Percentiles rank a stretch among this genome's conserved stretches.
These are phyloP conservation scores for Amazona vittata DNA, from an alignment of 2,113 vertebrate genomes.

Conservation along the genomic window DNA sequence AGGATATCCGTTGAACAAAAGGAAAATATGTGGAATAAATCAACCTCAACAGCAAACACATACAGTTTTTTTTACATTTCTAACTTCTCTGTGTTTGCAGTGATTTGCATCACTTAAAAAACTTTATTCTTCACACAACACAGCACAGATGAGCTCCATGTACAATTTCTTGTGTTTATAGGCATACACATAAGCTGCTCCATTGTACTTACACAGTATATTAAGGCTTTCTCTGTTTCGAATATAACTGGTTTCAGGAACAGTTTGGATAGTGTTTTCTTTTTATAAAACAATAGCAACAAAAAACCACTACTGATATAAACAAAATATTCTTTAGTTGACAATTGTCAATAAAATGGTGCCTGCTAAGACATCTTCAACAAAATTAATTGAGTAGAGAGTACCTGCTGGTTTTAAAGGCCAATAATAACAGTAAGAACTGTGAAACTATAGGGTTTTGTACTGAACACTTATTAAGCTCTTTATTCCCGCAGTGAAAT, in stretches of 20 bases:
- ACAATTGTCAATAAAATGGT: slow-evolving; percentile 26
- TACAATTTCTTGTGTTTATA: not conserved
- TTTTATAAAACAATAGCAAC: not conserved
- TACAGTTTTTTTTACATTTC: not conserved
- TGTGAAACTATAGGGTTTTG: not conserved
- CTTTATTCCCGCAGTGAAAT: slow-evolving; percentile 14
- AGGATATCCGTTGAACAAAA: not conserved
- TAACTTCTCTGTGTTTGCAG: not conserved
- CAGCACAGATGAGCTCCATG: not conserved
- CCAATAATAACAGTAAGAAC: slow-evolving; percentile 24
- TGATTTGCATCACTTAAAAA: not conserved
- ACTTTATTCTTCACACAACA: not conserved
- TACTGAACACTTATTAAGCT: slow-evolving; percentile 16
- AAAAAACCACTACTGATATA: not conserved
- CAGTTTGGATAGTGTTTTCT: not conserved
- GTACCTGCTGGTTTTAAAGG: slow-evolving; percentile 50
- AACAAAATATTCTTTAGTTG: not conserved
- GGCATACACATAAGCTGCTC: not conserved
- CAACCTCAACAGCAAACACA: not conserved
- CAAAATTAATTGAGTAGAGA: slow-evolving; percentile 64
- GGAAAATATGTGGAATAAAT: not conserved
- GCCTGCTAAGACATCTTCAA: slow-evolving; percentile 38
- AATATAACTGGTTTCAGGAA: not conserved
- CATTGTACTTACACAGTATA: not conserved
- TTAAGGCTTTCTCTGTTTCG: not conserved